These are phyloP conservation scores for Temnothorax ravouxi DNA, from an alignment of 2,888 invertebrate species.

Conservation along the genomic window DNA sequence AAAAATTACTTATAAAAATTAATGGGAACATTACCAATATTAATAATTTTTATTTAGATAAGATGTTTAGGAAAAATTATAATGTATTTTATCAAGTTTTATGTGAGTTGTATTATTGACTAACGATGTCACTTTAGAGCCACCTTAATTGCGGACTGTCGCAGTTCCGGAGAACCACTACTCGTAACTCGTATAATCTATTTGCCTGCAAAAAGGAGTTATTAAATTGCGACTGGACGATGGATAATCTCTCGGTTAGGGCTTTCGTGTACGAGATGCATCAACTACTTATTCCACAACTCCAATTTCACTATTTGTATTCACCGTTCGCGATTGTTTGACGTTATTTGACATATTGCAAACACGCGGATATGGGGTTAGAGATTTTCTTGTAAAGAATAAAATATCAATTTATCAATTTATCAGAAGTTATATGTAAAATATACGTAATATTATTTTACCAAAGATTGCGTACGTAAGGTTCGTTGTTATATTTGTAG, in stretches of 20 bases:
- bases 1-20: too few species aligned
- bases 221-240: slow-evolving; percentile 46
- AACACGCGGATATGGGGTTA: not conserved
- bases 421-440: not conserved
- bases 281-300: not conserved
- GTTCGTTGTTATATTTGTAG: not conserved
- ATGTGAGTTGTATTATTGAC: too few species aligned
- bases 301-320: not conserved
- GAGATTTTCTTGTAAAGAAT: not conserved
- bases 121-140: too few species aligned
- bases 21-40: too few species aligned
- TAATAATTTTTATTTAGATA: too few species aligned
- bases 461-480: not conserved
- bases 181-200: slow-evolving; percentile 53
- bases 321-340: not conserved
- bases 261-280: slow-evolving; percentile 6
- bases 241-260: slow-evolving; percentile 20
- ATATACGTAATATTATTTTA: not conserved
- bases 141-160: slow-evolving; percentile 64
- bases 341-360: not conserved
- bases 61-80: too few species aligned
- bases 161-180: slow-evolving; percentile 48
- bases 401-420: not conserved
- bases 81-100: too few species aligned
- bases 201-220: slow-evolving; percentile 51